Conservation (phyloP, 2,888 invertebrate species). For the Lissonota sp. region DNA sequence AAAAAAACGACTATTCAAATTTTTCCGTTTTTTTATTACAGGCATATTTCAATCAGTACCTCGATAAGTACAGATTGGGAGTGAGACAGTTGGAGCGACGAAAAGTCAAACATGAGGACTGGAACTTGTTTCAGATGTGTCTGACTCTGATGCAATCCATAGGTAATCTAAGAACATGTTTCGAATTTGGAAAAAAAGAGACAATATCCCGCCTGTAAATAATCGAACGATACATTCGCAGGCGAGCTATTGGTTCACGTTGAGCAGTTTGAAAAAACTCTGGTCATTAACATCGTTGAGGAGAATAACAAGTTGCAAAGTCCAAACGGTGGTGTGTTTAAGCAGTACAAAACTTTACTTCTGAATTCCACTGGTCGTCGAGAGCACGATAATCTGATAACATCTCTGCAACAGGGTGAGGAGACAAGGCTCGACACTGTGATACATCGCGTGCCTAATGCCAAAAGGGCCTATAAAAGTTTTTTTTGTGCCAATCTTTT, state of each 20-base stretch:
- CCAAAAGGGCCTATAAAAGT: no score
- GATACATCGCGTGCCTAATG: no score
- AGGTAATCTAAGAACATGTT: constrained; percentile 76
- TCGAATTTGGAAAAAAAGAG: neutral
- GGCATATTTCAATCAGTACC: constrained; percentile 87
- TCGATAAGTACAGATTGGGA: constrained; percentile 88
- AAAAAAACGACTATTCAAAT: constrained; percentile 21
- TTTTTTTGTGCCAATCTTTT: no score
- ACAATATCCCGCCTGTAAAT: constrained; percentile 11
- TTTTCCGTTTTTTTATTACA: constrained; percentile 69
- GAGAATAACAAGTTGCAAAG: constrained; percentile 81
- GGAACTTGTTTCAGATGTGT: constrained; percentile 89
- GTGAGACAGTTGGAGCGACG: constrained; percentile 87
- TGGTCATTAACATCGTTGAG: constrained; percentile 86
- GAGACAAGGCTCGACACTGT: constrained; percentile 65
- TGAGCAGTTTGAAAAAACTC: constrained; percentile 88
- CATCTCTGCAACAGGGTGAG: constrained; percentile 84
- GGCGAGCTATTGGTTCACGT: constrained; percentile 89
- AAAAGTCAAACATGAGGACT: constrained; percentile 87
- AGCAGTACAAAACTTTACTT: constrained; percentile 82
- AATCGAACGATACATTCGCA: constrained; percentile 56
- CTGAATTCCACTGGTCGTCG: constrained; percentile 83
- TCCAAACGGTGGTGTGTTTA: constrained; percentile 75
- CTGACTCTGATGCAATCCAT: constrained; percentile 87
- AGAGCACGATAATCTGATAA: constrained; percentile 85